A percentile compares a stretch with the other conserved stretches of the same genome.
These are phyloP conservation scores for Prionace glauca DNA, from an alignment of 2,797 vertebrate species.

Conservation along the genomic window DNA sequence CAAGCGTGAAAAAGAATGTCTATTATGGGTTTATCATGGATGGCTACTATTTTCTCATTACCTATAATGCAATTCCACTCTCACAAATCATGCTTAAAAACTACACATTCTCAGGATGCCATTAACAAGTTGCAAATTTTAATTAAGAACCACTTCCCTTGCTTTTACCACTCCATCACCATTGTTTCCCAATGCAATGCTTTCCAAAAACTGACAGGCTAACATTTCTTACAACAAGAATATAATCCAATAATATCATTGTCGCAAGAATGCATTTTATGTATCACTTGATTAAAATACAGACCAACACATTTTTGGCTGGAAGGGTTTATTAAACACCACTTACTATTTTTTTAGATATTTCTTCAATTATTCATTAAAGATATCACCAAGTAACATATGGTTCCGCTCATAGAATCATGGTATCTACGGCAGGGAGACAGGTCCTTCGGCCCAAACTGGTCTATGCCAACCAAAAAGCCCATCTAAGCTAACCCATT, in stretches of 20 bases:
- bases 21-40: constrained; percentile 10
- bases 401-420: not conserved
- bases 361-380: not conserved
- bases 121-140: constrained; percentile 21
- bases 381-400: not conserved
- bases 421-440: too few species aligned
- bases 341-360: not conserved
- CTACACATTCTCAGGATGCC: not conserved
- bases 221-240: not conserved
- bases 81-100: constrained; percentile 3
- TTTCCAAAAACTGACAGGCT: not conserved
- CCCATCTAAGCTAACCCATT: too few species aligned
- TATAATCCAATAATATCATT: not conserved
- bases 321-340: not conserved
- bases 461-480: too few species aligned
- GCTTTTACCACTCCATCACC: not conserved
- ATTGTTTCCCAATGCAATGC: not conserved
- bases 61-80: constrained; percentile 21
- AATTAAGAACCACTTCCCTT: not conserved
- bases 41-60: constrained; percentile 32
- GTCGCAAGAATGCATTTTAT: not conserved
- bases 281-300: not conserved
- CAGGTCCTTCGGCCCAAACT: too few species aligned
- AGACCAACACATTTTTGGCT: not conserved
- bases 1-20: not conserved